A percentile compares a stretch with the other conserved stretches of the same genome.
Conservation (phyloP, 2,888 invertebrate species). For the Hemicrepidius hirtus region DNA sequence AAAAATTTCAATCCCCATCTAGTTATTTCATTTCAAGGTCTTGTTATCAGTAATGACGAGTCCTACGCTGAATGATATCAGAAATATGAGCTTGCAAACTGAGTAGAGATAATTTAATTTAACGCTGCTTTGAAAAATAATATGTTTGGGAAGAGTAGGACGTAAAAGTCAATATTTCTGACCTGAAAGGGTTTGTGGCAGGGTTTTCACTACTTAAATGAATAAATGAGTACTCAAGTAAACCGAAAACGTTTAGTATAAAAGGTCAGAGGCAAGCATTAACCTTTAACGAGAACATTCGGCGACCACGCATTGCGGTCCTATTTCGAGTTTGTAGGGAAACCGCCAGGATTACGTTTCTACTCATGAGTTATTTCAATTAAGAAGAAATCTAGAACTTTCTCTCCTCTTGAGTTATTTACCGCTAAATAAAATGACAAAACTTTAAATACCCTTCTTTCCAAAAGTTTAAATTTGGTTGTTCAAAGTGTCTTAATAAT, state of each 20-base stretch:
- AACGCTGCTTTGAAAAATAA: neutral
- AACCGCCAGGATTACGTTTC: conserved; percentile 28
- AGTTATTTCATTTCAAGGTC: neutral
- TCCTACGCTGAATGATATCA: conserved; percentile 8
- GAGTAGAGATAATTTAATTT: neutral
- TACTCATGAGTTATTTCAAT: conserved; percentile 26
- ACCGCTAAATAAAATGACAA: neutral
- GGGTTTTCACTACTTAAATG: conserved; percentile 17
- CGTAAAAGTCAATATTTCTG: conserved; percentile 9
- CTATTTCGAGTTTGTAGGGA: conserved; percentile 30
- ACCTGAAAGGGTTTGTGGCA: conserved; percentile 7
- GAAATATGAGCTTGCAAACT: neutral
- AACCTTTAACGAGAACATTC: conserved; percentile 35
- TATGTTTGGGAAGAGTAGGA: neutral
- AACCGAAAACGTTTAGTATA: conserved; percentile 32
- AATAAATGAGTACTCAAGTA: conserved; percentile 24
- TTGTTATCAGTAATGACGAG: conserved; percentile 7
- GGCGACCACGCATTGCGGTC: conserved; percentile 29
- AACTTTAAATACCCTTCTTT: neutral
- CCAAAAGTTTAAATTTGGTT: neutral
- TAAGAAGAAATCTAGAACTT: conserved; percentile 17
- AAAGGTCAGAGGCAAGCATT: conserved; percentile 32
- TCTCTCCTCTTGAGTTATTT: neutral
- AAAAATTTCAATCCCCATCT: too few species aligned
- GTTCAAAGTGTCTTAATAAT: neutral